Percentiles rank a stretch among this genome's conserved stretches.
phyloP scores from a whole-genome alignment of 2,888 invertebrate genomes.

The Cephalotes varians region DNA sequence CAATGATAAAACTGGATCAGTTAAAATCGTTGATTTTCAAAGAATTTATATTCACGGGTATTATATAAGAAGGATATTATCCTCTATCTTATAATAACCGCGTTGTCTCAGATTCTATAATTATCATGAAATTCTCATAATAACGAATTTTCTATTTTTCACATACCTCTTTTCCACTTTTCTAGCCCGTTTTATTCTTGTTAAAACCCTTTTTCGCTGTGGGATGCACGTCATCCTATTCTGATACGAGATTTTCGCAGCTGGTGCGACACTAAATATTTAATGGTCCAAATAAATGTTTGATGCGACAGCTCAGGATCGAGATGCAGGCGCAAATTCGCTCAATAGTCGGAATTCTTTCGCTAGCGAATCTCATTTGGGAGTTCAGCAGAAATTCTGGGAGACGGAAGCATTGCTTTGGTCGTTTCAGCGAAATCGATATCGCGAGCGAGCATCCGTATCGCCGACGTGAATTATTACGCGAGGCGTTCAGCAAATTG shows the following conservation, averaged over 20 bases:
- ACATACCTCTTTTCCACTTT: neutral
- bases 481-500: constrained; percentile 66
- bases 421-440: constrained; percentile 69
- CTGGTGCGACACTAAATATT: constrained; percentile 78
- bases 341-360: constrained; percentile 74
- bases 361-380: constrained; percentile 46
- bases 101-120: constrained; percentile 26
- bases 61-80: constrained; percentile 76
- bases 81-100: constrained; percentile 71
- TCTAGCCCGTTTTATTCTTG: constrained; percentile 44
- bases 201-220: constrained; percentile 58
- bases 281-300: constrained; percentile 69
- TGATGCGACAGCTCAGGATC: constrained; percentile 59
- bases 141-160: constrained; percentile 44
- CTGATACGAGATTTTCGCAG: constrained; percentile 73
- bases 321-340: constrained; percentile 70
- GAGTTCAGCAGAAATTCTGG: constrained; percentile 64
- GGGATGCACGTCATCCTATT: constrained; percentile 55
- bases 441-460: constrained; percentile 57
- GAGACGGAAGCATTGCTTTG: constrained; percentile 56
- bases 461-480: constrained; percentile 71
- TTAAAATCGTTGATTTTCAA: constrained; percentile 73
- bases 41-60: constrained; percentile 69
- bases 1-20: constrained; percentile 73
- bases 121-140: constrained; percentile 40